Evolutionary conservation across 2,113 vertebrate genomes (phyloP), one percentile per base, ranked within the genome.

Genomic region (Zosterops lateralis): DNA sequence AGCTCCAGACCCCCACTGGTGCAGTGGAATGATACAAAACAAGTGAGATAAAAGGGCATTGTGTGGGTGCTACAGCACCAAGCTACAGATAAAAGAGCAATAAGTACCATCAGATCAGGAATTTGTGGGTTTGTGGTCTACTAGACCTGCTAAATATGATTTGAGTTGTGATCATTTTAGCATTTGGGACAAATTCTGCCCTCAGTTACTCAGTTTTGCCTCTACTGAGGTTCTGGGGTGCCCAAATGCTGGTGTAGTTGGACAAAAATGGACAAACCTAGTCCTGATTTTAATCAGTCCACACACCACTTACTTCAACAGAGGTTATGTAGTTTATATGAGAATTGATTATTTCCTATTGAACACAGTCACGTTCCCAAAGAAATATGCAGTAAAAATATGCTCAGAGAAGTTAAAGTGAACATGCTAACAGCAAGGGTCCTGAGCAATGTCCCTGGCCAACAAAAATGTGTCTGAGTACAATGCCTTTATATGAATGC

Each of bases 1-100:
- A 65, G 20, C 34, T 14, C 24, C 54, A 45, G 34, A 22, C 4
- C 4, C 25, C 14, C 3, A 0, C 8, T 2, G 1, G 17, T 60
- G 13, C 20, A 18, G 10, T 48, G 36, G 21, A 71, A 62, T 0
- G 0, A 24, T 13, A 34, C 15, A 70, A 92, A 80, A 8, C 19
- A 48, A 61, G 31, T n/a, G 50, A 28, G 10, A 82, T 34, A 58
- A 78, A 42, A 87, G 11, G 28, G 5, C 34, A 32, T 76, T 0
- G 0, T 42, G 29, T 50, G 17, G 32, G 12, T 40, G 14, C 10
- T 64, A 48, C 13, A 65, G 34, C 19, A 73, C 12, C 64, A 70
- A 64, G 19, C 38, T 54, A 64, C 20, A 51, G 19, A 40, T 25
- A 57, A 77, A 24, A 51, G 32, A 89, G 34, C 38, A 91, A 2